Conservation (phyloP, 2,888 invertebrate species). For the Nemapogon koenigi region DNA sequence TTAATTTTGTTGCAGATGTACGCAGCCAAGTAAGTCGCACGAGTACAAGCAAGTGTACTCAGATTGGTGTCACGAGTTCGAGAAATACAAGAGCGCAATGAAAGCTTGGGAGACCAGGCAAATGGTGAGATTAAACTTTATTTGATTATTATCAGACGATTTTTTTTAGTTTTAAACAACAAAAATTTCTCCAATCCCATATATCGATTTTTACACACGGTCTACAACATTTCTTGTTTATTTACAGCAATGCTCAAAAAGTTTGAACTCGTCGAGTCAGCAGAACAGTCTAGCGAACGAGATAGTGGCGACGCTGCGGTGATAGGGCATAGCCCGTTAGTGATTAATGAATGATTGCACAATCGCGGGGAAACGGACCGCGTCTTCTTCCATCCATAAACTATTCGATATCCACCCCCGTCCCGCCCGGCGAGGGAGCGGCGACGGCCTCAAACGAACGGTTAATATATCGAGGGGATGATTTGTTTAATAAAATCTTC, state of each 20-base stretch:
- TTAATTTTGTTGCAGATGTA: constrained; percentile 41
- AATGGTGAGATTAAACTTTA: too few species aligned
- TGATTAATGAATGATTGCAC: constrained; percentile 51
- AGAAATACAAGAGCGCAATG: constrained; percentile 72
- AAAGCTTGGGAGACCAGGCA: constrained; percentile 69
- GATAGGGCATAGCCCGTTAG: constrained; percentile 46
- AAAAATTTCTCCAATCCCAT: too few species aligned
- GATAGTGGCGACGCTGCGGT: constrained; percentile 59
- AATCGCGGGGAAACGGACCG: constrained; percentile 5
- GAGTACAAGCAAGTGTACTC: constrained; percentile 70
- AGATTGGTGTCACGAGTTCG: constrained; percentile 77
- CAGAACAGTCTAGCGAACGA: constrained; percentile 61
- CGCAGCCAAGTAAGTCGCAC: constrained; percentile 62
- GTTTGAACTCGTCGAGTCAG: constrained; percentile 54
- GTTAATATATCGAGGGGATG: constrained; percentile 50
- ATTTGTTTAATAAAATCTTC: constrained; percentile 29
- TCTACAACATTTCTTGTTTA: neutral
- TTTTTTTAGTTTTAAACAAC: too few species aligned
- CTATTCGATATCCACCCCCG: constrained; percentile 38
- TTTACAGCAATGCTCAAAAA: constrained; percentile 62
- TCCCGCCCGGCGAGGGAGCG: constrained; percentile 3
- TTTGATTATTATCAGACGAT: too few species aligned
- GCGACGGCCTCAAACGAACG: constrained; percentile 13
- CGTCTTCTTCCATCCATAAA: constrained; percentile 31
- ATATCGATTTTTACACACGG: too few species aligned